Conservation (phyloP, 2,113 vertebrate genomes). For the Thinocorus orbignyianus region DNA sequence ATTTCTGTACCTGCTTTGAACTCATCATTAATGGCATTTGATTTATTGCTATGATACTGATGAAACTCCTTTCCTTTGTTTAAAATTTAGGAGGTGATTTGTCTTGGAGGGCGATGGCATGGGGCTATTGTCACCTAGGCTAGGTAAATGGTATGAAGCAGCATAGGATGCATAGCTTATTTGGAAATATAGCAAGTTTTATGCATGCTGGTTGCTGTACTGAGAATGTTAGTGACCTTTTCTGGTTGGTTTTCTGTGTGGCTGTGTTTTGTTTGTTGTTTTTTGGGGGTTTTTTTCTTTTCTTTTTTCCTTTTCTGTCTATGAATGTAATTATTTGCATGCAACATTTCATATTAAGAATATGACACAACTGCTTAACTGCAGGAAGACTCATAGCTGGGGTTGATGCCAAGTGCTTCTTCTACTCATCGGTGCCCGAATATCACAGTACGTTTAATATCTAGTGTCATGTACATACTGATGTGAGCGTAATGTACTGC, state of each 20-base stretch:
- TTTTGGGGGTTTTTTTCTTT: too few relatives aligned
- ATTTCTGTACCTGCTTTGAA: not conserved
- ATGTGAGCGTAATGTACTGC: slow-evolving; percentile 41
- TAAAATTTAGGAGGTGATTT: not conserved
- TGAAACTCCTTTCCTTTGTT: not conserved
- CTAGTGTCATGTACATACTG: slow-evolving; percentile 49
- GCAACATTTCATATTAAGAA: not conserved
- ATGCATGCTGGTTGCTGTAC: not conserved
- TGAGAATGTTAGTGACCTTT: not conserved
- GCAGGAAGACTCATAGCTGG: not conserved
- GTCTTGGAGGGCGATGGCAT: not conserved
- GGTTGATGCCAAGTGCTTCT: not conserved
- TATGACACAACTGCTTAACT: slow-evolving; percentile 5
- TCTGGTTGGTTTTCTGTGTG: not conserved
- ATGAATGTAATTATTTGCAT: not conserved
- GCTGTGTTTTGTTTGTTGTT: too few relatives aligned
- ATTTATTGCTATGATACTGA: not conserved
- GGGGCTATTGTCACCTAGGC: not conserved
- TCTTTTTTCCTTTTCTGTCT: not conserved
- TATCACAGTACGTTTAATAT: slow-evolving; percentile 23
- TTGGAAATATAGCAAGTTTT: not conserved
- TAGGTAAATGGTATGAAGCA: not conserved
- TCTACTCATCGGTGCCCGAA: slow-evolving; percentile 32
- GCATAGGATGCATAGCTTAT: not conserved
- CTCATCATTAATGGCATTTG: not conserved